Base-by-base conservation (phyloP, 2,797 vertebrate species). In the Miichthys miiuy region DNA sequence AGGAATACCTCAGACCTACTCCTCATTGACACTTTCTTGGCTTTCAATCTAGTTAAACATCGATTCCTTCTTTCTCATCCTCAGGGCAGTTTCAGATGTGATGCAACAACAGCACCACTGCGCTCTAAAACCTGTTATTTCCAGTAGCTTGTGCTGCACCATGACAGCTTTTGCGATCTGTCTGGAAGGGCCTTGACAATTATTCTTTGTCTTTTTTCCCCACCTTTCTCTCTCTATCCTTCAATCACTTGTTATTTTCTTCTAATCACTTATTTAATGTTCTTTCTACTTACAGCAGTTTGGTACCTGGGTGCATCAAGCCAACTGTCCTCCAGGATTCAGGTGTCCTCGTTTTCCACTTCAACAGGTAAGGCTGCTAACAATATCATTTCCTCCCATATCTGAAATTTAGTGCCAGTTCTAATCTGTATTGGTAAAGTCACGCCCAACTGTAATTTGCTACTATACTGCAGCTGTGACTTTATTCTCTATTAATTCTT, bases 11-110 rank as follows among this genome's bases (percentile, higher is more conserved):
- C 73, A 77, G 55, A 65, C 77, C 54, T 51, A 14, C 63, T 87
- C 65, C 82, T 83, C 77, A 89, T 79, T 81, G 90, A 84, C 90
- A 80, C 79, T 86, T 89, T 85, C 88, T 90, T 93, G 90, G 87
- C 91, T 85, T 81, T 81, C 60, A 79, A 46, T 77, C 62, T 34
- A 70, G 67, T 87, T 84, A 73, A 83, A 68, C 86, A 92, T 90
- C 79, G 90, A 94, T 94, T 90, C 71, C 30, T 47, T 81, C 68
- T 79, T 77, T 81, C 57, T 65, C 52, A 72, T 83, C 71, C 85
- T 84, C n/a, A 16, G 81, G 73, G 34, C 67, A 90, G 8, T 38
- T 38, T 38, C 34, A 38, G 34, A 38, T 9, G 8, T 38, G 34
- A 38, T 8, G 34, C 34, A 38, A 38, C 34, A 38, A 38, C 34